A percentile compares a stretch with the other conserved stretches of the same genome.
Evolutionary conservation across 2,888 invertebrate genomes (phyloP).

Genomic region (Lydus trimaculatus): DNA sequence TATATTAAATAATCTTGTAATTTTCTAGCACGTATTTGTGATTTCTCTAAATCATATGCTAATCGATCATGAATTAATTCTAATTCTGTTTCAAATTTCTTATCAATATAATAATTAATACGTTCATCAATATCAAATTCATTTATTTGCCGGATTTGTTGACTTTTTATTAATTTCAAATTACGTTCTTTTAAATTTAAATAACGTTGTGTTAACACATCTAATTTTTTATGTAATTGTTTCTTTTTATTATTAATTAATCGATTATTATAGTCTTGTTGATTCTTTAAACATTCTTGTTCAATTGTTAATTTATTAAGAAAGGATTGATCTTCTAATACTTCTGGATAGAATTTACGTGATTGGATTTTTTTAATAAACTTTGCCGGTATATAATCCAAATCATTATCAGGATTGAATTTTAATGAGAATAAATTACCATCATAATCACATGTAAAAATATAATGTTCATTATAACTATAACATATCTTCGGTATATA

Average conservation of each 20-base stretch:
- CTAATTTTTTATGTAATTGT: conserved; percentile 62
- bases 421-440: conserved; percentile 79
- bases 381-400: conserved; percentile 46
- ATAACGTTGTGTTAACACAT: conserved; percentile 21
- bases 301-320: conserved; percentile 65
- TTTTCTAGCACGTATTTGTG: conserved; percentile 61
- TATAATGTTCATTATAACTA: conserved; percentile 67
- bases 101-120: conserved; percentile 69
- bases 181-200: conserved; percentile 59
- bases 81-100: conserved; percentile 67
- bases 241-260: conserved; percentile 71
- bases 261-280: conserved; percentile 69
- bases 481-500: conserved; percentile 70
- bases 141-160: conserved; percentile 64
- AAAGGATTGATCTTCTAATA: conserved; percentile 57
- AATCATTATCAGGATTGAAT: conserved; percentile 63
- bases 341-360: conserved; percentile 27
- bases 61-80: conserved; percentile 70
- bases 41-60: conserved; percentile 75
- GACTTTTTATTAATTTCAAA: conserved; percentile 66
- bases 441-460: conserved; percentile 71
- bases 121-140: conserved; percentile 74
- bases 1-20: conserved; percentile 72
- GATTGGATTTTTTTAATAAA: conserved; percentile 33
- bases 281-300: conserved; percentile 73